Base-by-base conservation (phyloP, 2,113 vertebrate species). In the Leptobrachium ailaonicum region DNA sequence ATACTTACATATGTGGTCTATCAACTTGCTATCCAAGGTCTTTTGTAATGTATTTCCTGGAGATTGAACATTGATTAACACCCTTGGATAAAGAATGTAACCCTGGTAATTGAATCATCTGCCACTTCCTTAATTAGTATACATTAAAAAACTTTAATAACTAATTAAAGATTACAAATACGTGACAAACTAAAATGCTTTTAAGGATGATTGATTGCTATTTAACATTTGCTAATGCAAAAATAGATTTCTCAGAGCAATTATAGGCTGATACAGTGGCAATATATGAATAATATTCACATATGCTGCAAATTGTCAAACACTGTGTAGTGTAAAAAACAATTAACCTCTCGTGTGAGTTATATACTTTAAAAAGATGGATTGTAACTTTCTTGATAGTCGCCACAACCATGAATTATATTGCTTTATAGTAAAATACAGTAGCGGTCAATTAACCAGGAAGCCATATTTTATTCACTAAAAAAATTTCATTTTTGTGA, bases 91-190 rank as follows among this genome's bases (percentile, higher is more conserved):
- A 64, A 7, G 13, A 64, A 64, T 64, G 10, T 40, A 64, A 64
- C 62, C 9, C 20, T 13, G 32, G 40, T 64, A 64, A 64, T 40
- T 64, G 6, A 64, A 40, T 64, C 62, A 9, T 64, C 62, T 64
- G 40, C 32, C 62, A 32, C 62, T 64, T 64, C 6, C 62, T 64
- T 64, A 64, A 64, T 64, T 64, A 64, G 32, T 64, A 64, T 40
- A 64, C 9, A 64, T 64, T 64, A 64, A 64, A 62, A 56, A 56
- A 40, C 70, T 54, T 72, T 72, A n/a, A 72, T 72, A 54, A 54
- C 70, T 72, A 72, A 72, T 72, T 72, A 72, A 69, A 69, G 6
- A 69, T 72, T 54, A 54, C 45, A 54, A 72, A 54, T 72, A 20
- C 9, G 50, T 11, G 10, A 12, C 32, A 41, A 20, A 32, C 32